These are phyloP conservation scores for Manis javanica DNA, from an alignment of 2,797 vertebrate species.

Conservation along the genomic window DNA sequence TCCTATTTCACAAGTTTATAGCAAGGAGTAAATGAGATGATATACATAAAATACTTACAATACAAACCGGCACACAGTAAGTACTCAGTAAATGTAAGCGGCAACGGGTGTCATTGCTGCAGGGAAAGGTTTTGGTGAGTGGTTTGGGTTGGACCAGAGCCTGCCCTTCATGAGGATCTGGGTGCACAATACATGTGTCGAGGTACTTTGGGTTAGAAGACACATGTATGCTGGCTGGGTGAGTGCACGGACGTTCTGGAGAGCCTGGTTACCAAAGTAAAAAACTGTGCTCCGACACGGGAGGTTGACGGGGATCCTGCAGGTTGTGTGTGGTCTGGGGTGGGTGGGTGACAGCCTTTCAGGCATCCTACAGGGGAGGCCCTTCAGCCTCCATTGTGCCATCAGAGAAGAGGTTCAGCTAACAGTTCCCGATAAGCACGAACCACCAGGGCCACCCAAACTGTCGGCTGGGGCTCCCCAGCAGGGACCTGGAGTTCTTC, in stretches of 20 bases:
- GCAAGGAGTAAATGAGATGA: background rate
- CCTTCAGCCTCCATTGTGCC: background rate
- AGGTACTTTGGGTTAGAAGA: background rate
- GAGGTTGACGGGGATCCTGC: background rate
- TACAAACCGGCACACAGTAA: too few species aligned
- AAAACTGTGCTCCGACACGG: background rate
- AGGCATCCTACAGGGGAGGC: background rate
- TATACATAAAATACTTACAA: background rate
- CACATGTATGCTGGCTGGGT: accelerated
- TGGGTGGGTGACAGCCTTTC: background rate
- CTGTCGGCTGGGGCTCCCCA: background rate
- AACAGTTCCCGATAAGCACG: background rate
- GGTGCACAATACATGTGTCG: accelerated
- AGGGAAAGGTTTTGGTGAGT: background rate
- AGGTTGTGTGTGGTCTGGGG: background rate
- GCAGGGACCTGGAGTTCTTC: background rate
- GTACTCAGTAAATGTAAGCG: background rate
- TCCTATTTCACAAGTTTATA: background rate
- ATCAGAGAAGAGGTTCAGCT: background rate
- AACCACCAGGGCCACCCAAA: background rate
- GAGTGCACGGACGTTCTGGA: background rate
- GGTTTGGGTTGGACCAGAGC: background rate
- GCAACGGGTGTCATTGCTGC: accelerated
- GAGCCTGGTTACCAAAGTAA: background rate
- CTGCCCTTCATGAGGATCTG: background rate